Evolutionary conservation across 2,797 vertebrate genomes (phyloP).

Genomic region (Sebastes goodei): DNA sequence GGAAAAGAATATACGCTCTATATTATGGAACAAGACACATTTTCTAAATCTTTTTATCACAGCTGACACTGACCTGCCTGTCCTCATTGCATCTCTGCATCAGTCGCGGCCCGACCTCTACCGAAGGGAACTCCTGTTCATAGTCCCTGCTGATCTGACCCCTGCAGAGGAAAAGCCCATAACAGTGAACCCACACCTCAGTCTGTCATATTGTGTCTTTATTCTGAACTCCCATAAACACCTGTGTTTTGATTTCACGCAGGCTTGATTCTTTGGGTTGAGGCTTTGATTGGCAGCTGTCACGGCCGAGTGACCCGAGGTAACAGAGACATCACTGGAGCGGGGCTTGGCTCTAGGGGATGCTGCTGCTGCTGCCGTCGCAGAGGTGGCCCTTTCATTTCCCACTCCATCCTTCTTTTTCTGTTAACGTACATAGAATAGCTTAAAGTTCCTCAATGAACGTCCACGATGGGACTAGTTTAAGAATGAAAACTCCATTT

Average conservation of each 20-base stretch:
- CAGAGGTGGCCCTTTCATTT: slow-evolving; percentile 37
- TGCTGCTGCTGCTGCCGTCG: slow-evolving; percentile 42
- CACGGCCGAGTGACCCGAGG: slow-evolving; percentile 26
- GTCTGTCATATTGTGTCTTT: background rate
- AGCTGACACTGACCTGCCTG: slow-evolving; percentile 73
- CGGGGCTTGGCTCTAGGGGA: slow-evolving; percentile 38
- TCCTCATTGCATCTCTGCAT: slow-evolving; percentile 39
- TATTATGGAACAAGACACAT: background rate
- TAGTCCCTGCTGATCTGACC: slow-evolving; percentile 83
- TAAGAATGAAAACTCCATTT: background rate
- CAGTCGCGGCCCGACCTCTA: slow-evolving; percentile 66
- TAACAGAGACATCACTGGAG: slow-evolving; percentile 30
- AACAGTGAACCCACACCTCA: background rate
- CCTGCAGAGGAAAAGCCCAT: slow-evolving; percentile 66
- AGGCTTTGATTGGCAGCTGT: slow-evolving; percentile 50
- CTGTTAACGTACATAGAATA: slow-evolving; percentile 31
- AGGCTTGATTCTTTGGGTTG: background rate
- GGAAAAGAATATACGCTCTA: background rate
- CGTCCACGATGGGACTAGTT: background rate
- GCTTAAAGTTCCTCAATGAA: background rate
- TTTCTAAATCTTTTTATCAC: background rate
- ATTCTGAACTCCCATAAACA: slow-evolving; percentile 9
- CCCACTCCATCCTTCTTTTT: slow-evolving; percentile 41
- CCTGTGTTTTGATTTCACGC: slow-evolving; percentile 54
- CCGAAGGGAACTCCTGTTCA: slow-evolving; percentile 79